Base-by-base conservation (phyloP, 2,113 vertebrate species). In the Aepyceros melampus region DNA sequence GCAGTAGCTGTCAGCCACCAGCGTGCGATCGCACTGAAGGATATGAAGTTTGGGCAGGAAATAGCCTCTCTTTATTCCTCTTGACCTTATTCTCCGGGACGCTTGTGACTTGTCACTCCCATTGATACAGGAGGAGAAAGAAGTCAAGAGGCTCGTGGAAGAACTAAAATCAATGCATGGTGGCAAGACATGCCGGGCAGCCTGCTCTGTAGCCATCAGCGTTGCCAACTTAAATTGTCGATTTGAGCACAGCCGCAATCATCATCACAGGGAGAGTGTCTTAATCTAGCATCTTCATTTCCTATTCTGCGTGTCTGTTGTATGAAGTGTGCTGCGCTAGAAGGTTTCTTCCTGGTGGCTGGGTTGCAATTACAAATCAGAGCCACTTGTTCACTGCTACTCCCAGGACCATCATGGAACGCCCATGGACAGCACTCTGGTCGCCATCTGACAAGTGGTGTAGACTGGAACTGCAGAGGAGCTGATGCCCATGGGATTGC, bases 31-130 rank as follows among this genome's bases (percentile, higher is more conserved):
- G 19, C 89, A 83, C 84, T 6, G 60, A 94, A 92, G 74, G 93
- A 89, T 82, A 87, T 36, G 86, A 89, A 81, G 96, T 45, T 53
- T 91, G 92, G 76, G 88, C 96, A 98, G 96, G 97, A 98, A 98
- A 94, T 87, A 97, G 85, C 98, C 97, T 97, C 91, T 95, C 93
- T 98, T 88, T 95, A 51, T 91, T 90, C 89, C 93, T 97, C 96
- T 55, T 98, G 98, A 98, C 97, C 97, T 98, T 98, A 84, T 97
- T 98, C 92, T n/a, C 96, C 92, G 87, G 93, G 90, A 98, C 67
- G 31, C 89, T 98, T 97, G 93, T 94, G 89, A 96, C 97, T 89
- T 97, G 98, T 98, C 97, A 98, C 91, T 97, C 94, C 51, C 5
- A 45, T 15, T 60, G 94, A 91, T 76, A 74, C 31, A 58, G 45